Evolutionary conservation across 2,113 vertebrate genomes (phyloP).

Genomic region (Saguinus imperator): DNA sequence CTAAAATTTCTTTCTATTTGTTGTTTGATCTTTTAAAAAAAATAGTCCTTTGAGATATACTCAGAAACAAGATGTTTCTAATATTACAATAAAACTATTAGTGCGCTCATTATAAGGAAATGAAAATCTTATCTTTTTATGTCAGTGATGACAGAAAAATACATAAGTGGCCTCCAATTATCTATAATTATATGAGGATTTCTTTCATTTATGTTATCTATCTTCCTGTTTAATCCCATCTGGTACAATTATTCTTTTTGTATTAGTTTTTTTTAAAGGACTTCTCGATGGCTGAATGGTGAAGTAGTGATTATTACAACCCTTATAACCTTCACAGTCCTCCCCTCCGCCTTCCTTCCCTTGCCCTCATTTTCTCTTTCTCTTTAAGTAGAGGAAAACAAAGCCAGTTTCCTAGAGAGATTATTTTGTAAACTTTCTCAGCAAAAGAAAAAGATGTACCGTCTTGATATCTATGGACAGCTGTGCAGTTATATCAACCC

Average conservation of each 20-base stretch:
- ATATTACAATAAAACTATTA: constrained; percentile 68
- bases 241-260: constrained; percentile 71
- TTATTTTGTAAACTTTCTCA: constrained; percentile 18
- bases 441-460: constrained; percentile 37
- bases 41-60: constrained; percentile 23
- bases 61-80: constrained; percentile 69
- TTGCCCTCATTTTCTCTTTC: background rate
- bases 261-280: constrained; percentile 62
- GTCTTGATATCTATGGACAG: constrained; percentile 46
- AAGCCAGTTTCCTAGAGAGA: constrained; percentile 20
- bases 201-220: constrained; percentile 71
- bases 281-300: constrained; percentile 68
- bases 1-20: constrained; percentile 63
- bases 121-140: constrained; percentile 70
- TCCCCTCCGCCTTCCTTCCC: background rate
- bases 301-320: constrained; percentile 46
- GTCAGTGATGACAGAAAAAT: constrained; percentile 66
- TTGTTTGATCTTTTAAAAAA: constrained; percentile 53
- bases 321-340: background rate
- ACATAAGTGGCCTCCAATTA: constrained; percentile 58
- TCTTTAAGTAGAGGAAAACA: constrained; percentile 56
- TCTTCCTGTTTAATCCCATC: constrained; percentile 67
- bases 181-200: constrained; percentile 63
- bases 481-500: constrained; percentile 5
- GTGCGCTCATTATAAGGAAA: constrained; percentile 66